Percentiles rank a stretch among this genome's conserved stretches.
These are phyloP conservation scores for Varecia variegata DNA, from an alignment of 2,797 vertebrate species.

Conservation along the genomic window DNA sequence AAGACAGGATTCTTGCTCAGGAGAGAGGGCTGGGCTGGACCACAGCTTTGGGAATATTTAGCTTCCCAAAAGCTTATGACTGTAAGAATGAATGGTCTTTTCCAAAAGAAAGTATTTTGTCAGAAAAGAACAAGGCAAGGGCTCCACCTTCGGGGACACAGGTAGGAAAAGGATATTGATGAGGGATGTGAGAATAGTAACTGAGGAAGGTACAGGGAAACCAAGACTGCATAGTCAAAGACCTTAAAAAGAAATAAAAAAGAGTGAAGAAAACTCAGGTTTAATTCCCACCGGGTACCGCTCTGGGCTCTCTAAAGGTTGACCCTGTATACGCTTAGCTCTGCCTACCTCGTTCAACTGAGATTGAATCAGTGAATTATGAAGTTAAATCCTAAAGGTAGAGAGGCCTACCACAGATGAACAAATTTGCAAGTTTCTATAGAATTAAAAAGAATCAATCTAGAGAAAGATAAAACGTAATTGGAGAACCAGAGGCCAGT, in stretches of 20 bases:
- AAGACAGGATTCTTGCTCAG: not conserved
- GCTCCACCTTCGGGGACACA: not conserved
- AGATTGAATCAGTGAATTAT: not conserved
- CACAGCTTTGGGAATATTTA: not conserved
- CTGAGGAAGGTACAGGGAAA: not conserved
- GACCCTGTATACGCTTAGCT: not conserved
- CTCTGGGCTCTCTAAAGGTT: not conserved
- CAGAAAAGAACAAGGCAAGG: conserved; percentile 1
- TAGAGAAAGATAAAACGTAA: not conserved
- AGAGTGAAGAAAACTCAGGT: not conserved
- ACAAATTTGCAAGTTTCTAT: not conserved
- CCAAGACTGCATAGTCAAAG: not conserved
- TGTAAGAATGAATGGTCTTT: not conserved
- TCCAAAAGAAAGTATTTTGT: not conserved
- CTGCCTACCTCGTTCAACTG: not conserved
- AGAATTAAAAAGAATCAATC: not conserved
- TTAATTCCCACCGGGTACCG: not conserved
- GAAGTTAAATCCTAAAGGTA: conserved; percentile 15
- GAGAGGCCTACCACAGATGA: not conserved
- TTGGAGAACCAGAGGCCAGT: not conserved
- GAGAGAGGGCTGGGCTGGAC: not conserved
- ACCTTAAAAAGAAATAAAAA: not conserved
- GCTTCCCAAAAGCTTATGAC: not conserved
- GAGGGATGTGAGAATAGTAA: not conserved
- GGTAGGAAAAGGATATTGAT: not conserved